Percentiles rank a stretch among this genome's conserved stretches.
phyloP scores from a whole-genome alignment of 2,113 vertebrate species.

The Osmerus mordax region DNA sequence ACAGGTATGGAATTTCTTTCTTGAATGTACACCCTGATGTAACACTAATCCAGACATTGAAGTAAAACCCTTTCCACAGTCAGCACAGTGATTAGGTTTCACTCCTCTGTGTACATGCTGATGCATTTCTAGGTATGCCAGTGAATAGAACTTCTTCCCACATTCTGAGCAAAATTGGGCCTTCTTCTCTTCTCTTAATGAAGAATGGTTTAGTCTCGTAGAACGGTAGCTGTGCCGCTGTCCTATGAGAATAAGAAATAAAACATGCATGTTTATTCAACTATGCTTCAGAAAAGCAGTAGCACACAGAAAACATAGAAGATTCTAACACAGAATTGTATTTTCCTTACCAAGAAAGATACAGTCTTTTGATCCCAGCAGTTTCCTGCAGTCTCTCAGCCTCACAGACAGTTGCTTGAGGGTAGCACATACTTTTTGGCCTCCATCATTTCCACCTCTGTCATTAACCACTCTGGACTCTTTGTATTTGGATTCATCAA shows the following conservation, averaged over 20 bases:
- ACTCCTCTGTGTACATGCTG: conserved; percentile 34
- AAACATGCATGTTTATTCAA: neutral
- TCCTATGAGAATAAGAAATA: conserved; percentile 13
- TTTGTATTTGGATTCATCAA: neutral
- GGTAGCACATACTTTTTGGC: neutral
- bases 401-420: conserved; percentile 44
- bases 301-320: neutral
- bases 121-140: conserved; percentile 55
- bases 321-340: neutral
- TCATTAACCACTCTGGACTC: neutral
- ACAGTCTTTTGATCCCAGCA: conserved; percentile 54
- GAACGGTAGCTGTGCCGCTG: conserved; percentile 18
- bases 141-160: conserved; percentile 49
- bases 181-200: conserved; percentile 32
- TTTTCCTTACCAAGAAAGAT: conserved; percentile 44
- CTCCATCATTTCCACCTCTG: neutral
- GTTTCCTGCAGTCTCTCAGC: conserved; percentile 48
- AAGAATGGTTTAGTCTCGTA: neutral
- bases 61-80: conserved; percentile 28
- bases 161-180: conserved; percentile 51
- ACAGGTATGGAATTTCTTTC: conserved; percentile 42
- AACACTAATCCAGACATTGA: conserved; percentile 49
- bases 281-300: neutral
- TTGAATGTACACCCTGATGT: conserved; percentile 57
- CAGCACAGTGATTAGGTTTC: conserved; percentile 55